Conservation (phyloP, 2,888 invertebrate genomes). For the Mesochorus sp. region DNA sequence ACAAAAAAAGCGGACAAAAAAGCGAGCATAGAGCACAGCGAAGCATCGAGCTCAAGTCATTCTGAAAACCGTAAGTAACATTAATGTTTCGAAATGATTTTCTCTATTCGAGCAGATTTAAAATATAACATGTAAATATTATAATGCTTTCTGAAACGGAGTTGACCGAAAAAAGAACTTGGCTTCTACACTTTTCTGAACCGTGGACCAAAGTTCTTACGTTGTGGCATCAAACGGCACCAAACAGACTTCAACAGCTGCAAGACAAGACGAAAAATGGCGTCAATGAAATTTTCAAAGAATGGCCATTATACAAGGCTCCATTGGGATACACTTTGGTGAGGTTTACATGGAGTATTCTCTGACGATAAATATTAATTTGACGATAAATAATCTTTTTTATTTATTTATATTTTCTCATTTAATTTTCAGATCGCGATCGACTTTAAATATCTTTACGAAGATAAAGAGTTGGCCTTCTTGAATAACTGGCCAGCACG, state of each 20-base stretch:
- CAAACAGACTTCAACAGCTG: constrained; percentile 10
- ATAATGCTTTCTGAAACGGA: constrained; percentile 4
- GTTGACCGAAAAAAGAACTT: constrained; percentile 11
- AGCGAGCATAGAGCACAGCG: background rate
- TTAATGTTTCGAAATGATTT: background rate
- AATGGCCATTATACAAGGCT: constrained; percentile 43
- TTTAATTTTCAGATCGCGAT: constrained; percentile 1
- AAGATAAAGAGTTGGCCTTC: background rate
- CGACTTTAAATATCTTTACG: background rate
- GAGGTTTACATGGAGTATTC: background rate
- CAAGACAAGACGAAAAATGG: background rate
- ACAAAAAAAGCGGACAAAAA: background rate
- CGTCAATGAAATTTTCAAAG: constrained; percentile 25
- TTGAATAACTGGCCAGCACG: background rate
- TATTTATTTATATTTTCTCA: background rate
- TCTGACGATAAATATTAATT: background rate
- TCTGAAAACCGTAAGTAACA: background rate
- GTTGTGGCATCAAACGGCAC: constrained; percentile 24
- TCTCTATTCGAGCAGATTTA: background rate
- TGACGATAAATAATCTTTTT: background rate
- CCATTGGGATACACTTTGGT: constrained; percentile 48
- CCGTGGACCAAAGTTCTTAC: constrained; percentile 34
- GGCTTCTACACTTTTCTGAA: constrained; percentile 8
- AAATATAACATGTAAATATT: background rate
- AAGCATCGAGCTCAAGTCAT: background rate